phyloP scores from a whole-genome alignment of 2,113 vertebrate species.

The Origma solitaria region DNA sequence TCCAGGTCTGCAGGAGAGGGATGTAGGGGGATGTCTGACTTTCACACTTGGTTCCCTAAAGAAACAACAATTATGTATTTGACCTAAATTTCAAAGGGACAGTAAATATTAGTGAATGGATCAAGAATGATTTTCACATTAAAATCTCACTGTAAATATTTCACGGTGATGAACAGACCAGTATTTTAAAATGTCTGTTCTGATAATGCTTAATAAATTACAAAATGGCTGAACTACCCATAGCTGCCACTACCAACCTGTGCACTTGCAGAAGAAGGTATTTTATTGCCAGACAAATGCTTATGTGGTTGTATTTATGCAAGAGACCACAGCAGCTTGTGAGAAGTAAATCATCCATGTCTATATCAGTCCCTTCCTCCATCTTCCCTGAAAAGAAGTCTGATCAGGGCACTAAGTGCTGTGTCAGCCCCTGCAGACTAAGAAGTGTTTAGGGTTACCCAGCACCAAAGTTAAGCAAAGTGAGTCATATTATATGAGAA shows the following conservation, averaged over 20 bases:
- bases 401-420: not conserved
- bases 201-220: slow-evolving; percentile 27
- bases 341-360: not conserved
- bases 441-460: not conserved
- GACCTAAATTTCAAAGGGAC: not conserved
- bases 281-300: slow-evolving; percentile 19
- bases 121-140: not conserved
- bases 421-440: not conserved
- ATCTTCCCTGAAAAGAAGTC: not conserved
- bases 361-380: not conserved
- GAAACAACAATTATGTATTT: not conserved
- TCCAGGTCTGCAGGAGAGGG: not conserved
- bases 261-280: not conserved
- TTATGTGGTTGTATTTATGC: not conserved
- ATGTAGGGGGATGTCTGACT: not conserved
- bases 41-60: not conserved
- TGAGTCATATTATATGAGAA: not conserved
- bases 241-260: not conserved
- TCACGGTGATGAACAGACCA: not conserved
- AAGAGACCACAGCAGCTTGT: not conserved
- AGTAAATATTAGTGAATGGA: not conserved
- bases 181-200: not conserved
- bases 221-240: not conserved
- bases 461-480: not conserved
- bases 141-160: slow-evolving; percentile 19